Base-by-base conservation (phyloP, 2,113 vertebrate genomes). In the Thalassarche chlororhynchos region DNA sequence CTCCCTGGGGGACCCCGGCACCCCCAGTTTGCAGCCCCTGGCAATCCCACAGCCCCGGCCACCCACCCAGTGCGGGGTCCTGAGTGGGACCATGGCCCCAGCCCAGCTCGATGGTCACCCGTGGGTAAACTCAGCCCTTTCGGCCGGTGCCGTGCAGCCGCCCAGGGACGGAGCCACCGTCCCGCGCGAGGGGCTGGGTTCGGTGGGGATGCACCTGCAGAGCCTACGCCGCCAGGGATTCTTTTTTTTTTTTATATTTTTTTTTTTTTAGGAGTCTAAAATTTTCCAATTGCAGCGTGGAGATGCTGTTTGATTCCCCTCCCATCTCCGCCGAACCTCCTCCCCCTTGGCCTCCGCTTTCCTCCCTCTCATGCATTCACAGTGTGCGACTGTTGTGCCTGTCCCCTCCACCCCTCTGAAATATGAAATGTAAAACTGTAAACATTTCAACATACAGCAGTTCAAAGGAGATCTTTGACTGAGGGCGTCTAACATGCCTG, bases 401-500 rank as follows among this genome's bases (percentile, higher is more conserved):
- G 96, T 92, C 95, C 96, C 95, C 94, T 84, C 95, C 81, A 14
- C 94, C 95, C 94, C 82, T 42, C 94, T 93, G 92, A 97, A 97
- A 97, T 97, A 97, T 97, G 97, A 97, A 97, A 96, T 96, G 89
- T 96, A 97, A 97, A 96, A 96, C 97, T 91, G 93, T 97, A 97
- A 97, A 97, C 97, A 97, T 97, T 96, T 96, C 96, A 96, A 60
- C 93, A 57, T 94, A 32, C 82, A 62, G 82, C 95, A 92, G 95
- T 97, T 97, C 97, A 97, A 97, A 97, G 95, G 95, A 75, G 92
- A 94, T 87, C 97, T 97, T 97, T 97, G 97, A 97, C 93, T 96
- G 96, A 96, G 97, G 87, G 92, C 68, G 55, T 81, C 95, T 72
- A 84, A 97, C 92, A 10, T 95, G 97, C 95, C 97, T 72, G 87